Base-by-base conservation (phyloP, 2,888 invertebrate genomes). In the Mellilla xanthometata region DNA sequence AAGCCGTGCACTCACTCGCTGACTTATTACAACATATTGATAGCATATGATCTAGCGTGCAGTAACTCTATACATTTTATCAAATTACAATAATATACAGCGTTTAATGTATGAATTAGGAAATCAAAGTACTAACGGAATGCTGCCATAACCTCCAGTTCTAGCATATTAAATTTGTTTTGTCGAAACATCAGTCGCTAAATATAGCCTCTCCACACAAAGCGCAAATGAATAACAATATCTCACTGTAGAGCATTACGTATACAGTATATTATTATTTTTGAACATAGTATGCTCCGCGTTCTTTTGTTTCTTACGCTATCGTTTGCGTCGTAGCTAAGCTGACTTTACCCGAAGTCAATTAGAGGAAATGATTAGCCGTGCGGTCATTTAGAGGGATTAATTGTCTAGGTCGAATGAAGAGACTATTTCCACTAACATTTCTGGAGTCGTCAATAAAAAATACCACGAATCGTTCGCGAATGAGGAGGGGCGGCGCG, bases 401-500 rank as follows among this genome's bases (percentile, higher is more conserved):
- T 51, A 54, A 64, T 62, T 62, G 56, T 58, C 51, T 59, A 58
- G 54, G 6, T 19, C 15, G 6, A 64, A 68, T 68, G 59, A 63
- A 59, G 71, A 76, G 64, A 71, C 72, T 73, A 76, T 78, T 27
- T 65, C 65, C 68, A 76, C 78, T 76, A 79, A 76, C 69, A 77
- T 82, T 82, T 79, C 76, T 68, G 74, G 77, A 85, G 84, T 86
- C 85, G 85, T 88, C 88, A 83, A 86, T 89, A 89, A 89, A 89
- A 89, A 88, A 89, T 88, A 80, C 87, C 88, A 82, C 76, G 84
- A 84, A 87, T 89, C 77, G 86, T 78, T 86, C 77, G 78, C 82
- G 81, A 82, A 78, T 82, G 78, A 81, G 76, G 75, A 79, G 81
- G 80, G 81, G 84, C 68, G 81, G 83, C 77, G 82, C 74, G 81